phyloP scores from a whole-genome alignment of 2,888 invertebrate species.

The Stenolophus ochropezus region DNA sequence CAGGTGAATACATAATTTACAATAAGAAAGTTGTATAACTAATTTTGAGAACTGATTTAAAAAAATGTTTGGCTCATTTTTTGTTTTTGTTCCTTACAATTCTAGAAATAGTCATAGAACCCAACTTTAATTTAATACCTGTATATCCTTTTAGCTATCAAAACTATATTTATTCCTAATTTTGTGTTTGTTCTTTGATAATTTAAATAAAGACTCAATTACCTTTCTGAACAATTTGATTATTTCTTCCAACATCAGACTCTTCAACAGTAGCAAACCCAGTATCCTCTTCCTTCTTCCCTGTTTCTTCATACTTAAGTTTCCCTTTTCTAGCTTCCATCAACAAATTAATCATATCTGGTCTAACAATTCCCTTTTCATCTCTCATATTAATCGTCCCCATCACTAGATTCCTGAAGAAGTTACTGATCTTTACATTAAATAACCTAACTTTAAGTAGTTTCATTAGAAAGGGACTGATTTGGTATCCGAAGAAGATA shows the following conservation, averaged over 20 bases:
- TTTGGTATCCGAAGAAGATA: slow-evolving; percentile 39
- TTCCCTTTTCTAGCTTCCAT: slow-evolving; percentile 74
- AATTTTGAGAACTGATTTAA: too few species aligned
- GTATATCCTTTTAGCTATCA: too few species aligned
- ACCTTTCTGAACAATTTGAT: too few species aligned
- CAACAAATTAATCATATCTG: slow-evolving; percentile 74
- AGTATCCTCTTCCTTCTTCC: slow-evolving; percentile 45
- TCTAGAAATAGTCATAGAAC: too few species aligned
- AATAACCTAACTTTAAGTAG: background rate
- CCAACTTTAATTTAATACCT: too few species aligned
- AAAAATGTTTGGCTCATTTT: too few species aligned
- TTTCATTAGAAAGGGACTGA: slow-evolving; percentile 22
- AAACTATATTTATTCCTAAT: too few species aligned
- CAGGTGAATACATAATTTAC: too few species aligned
- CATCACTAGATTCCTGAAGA: slow-evolving; percentile 62
- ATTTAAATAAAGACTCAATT: too few species aligned
- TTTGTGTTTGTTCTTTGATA: too few species aligned
- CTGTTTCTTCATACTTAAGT: slow-evolving; percentile 59
- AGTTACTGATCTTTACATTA: slow-evolving; percentile 56
- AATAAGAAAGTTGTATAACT: too few species aligned
- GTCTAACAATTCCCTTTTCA: slow-evolving; percentile 61
- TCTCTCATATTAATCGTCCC: slow-evolving; percentile 62
- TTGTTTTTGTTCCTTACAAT: too few species aligned
- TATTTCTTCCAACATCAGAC: slow-evolving; percentile 65
- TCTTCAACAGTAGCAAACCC: slow-evolving; percentile 63